phyloP scores from a whole-genome alignment of 2,113 vertebrate genomes.

The Benitochromis conjunctus region DNA sequence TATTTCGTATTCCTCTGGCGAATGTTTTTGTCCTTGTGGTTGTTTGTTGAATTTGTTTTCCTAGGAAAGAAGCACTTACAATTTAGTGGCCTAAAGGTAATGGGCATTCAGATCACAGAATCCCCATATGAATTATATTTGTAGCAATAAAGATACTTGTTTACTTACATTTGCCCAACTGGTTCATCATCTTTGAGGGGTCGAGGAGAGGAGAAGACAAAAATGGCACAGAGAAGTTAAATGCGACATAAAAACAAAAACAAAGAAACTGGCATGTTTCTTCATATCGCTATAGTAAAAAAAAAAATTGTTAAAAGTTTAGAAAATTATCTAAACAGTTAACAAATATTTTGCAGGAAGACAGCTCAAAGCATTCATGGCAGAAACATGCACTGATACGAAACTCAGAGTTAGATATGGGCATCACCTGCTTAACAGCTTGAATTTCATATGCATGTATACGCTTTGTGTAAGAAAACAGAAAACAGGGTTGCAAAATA shows the following conservation, averaged over 20 bases:
- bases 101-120: background rate
- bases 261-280: background rate
- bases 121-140: background rate
- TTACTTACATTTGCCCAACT: constrained; percentile 92
- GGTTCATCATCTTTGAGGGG: constrained; percentile 88
- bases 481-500: background rate
- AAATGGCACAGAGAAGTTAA: constrained; percentile 41
- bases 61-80: constrained; percentile 64
- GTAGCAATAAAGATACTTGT: background rate
- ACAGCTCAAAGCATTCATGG: background rate
- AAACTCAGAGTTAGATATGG: background rate
- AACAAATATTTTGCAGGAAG: background rate
- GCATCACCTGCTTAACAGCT: background rate
- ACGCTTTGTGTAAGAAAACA: background rate
- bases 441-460: background rate
- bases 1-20: constrained; percentile 98
- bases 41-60: constrained; percentile 99
- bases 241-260: background rate
- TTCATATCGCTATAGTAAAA: background rate
- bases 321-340: background rate
- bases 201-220: constrained; percentile 12
- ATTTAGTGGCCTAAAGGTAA: constrained; percentile 2
- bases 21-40: constrained; percentile 99
- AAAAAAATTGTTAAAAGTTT: background rate
- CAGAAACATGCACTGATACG: background rate